Evolutionary conservation across 2,113 vertebrate species (phyloP).

Genomic region (Gracilinanus agilis): DNA sequence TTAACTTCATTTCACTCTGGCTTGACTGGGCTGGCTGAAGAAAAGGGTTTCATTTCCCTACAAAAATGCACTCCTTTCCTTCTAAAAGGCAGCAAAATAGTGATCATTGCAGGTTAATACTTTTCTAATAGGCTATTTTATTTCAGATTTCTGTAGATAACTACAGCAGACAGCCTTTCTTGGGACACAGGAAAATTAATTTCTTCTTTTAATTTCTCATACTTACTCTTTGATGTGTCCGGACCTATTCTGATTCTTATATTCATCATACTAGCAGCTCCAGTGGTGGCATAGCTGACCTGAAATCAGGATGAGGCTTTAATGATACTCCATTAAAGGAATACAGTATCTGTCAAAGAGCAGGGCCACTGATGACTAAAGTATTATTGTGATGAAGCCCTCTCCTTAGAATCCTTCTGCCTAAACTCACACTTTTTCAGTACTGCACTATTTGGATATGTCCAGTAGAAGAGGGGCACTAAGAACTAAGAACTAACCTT

Average conservation of each 20-base stretch:
- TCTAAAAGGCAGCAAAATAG: neutral
- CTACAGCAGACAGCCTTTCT: neutral
- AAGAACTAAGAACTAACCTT: neutral
- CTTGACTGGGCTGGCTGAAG: neutral
- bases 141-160: neutral
- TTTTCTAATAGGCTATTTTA: neutral
- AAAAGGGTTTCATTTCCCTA: neutral
- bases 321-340: neutral
- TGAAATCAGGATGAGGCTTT: neutral
- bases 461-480: neutral
- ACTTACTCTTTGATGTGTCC: neutral
- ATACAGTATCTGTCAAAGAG: neutral
- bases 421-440: neutral
- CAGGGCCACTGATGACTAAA: neutral
- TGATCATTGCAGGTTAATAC: neutral
- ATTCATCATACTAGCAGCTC: neutral
- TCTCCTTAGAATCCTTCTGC: neutral
- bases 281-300: neutral
- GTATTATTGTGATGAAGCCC: neutral
- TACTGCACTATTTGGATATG: neutral
- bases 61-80: neutral
- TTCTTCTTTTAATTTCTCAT: neutral
- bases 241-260: slow-evolving; percentile 9
- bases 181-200: neutral
- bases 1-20: slow-evolving; percentile 3